These are phyloP conservation scores for Cololabis saira DNA, from an alignment of 2,113 vertebrate species.

Conservation along the genomic window DNA sequence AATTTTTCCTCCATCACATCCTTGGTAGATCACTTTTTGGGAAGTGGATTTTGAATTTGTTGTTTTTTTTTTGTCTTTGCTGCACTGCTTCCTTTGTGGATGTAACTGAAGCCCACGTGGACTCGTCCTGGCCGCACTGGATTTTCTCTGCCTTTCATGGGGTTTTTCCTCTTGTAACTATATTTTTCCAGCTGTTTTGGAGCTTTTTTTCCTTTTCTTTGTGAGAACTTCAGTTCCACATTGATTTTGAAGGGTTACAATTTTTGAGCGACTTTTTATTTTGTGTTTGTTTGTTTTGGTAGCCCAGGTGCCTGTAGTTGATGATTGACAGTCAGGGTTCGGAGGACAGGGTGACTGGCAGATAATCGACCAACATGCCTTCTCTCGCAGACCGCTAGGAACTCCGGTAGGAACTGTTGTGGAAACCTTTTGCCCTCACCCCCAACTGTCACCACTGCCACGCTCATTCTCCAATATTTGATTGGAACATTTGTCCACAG, in stretches of 20 bases:
- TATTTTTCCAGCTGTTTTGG: conserved; percentile 27
- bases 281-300: conserved; percentile 20
- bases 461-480: neutral
- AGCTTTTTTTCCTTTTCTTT: neutral
- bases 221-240: conserved; percentile 14
- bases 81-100: conserved; percentile 55
- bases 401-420: conserved; percentile 31
- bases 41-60: conserved; percentile 18
- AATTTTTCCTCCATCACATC: conserved; percentile 3
- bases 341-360: conserved; percentile 60
- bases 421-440: conserved; percentile 6
- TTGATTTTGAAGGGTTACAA: conserved; percentile 1
- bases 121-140: conserved; percentile 50
- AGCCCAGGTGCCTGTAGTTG: conserved; percentile 66
- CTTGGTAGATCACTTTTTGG: conserved; percentile 26
- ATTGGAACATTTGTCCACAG: neutral
- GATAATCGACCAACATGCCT: conserved; percentile 49
- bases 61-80: neutral
- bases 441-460: conserved; percentile 2
- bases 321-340: conserved; percentile 67
- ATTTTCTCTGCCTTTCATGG: conserved; percentile 51
- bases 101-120: conserved; percentile 46
- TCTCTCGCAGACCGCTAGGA: conserved; percentile 40
- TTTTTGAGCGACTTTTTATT: conserved; percentile 22
- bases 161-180: conserved; percentile 21